Evolutionary conservation across 2,797 vertebrate genomes (phyloP).

Genomic region (Amblyraja radiata): DNA sequence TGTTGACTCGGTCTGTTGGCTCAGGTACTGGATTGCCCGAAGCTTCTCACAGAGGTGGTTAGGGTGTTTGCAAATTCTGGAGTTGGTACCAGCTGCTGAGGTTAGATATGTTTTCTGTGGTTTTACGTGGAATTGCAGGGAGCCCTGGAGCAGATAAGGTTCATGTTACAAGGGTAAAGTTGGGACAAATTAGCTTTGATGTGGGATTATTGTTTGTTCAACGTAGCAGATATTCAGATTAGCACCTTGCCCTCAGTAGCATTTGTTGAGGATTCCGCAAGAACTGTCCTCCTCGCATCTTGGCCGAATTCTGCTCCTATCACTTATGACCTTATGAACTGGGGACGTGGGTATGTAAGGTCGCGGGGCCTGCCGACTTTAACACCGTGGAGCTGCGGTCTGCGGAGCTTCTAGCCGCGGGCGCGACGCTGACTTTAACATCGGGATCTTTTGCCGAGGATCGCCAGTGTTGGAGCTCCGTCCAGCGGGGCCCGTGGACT

Average conservation of each 20-base stretch:
- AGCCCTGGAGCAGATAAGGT: neutral
- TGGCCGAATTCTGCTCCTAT: too few species aligned
- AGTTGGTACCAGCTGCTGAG: conserved; percentile 1
- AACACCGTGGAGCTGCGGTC: too few species aligned
- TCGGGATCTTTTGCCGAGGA: too few species aligned
- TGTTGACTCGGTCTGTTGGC: neutral
- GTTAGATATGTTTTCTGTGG: conserved; percentile 16
- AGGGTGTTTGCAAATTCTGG: neutral
- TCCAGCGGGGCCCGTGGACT: too few species aligned
- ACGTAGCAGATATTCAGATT: neutral
- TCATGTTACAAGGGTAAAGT: neutral
- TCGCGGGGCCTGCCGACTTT: too few species aligned
- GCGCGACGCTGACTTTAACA: too few species aligned
- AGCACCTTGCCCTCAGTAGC: too few species aligned
- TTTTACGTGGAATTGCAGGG: neutral
- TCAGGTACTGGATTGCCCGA: neutral
- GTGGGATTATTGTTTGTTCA: neutral
- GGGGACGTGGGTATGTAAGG: too few species aligned
- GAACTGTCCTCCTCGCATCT: neutral
- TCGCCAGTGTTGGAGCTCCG: too few species aligned
- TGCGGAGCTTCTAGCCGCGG: too few species aligned
- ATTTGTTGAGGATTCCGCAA: neutral
- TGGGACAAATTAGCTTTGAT: neutral
- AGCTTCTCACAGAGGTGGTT: too few species aligned
- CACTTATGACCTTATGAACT: too few species aligned